Evolutionary conservation across 1,140 invertebrate genomes (phyloP).

Genomic region (Cecropterus lyciades): DNA sequence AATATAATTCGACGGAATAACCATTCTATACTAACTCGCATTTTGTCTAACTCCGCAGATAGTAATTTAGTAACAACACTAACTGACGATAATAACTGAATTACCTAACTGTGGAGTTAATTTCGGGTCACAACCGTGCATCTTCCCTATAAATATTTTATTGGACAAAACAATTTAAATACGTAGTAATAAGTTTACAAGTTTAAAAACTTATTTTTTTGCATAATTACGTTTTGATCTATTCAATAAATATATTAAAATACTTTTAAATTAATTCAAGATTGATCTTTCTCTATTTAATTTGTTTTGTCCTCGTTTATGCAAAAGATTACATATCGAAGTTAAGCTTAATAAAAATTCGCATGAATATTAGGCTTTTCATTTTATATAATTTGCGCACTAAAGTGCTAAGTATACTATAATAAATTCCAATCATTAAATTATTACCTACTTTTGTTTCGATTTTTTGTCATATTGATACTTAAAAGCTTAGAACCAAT

Average conservation of each 20-base stretch:
- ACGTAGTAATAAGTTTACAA: too few species aligned
- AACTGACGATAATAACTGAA: too few species aligned
- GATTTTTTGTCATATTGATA: too few species aligned
- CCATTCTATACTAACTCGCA: constrained; percentile 6
- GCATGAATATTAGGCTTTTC: constrained; percentile 1
- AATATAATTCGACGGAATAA: constrained; percentile 52
- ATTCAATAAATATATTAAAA: too few species aligned
- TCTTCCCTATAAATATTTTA: constrained; percentile 9
- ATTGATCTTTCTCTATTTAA: too few species aligned
- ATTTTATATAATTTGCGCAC: not conserved
- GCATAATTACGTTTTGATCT: too few species aligned
- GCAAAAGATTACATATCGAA: not conserved
- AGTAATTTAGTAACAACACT: too few species aligned
- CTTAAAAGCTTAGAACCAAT: too few species aligned
- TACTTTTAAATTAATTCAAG: too few species aligned
- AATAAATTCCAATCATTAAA: constrained; percentile 5
- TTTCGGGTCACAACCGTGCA: constrained; percentile 29
- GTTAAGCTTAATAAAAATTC: not conserved
- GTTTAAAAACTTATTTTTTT: too few species aligned
- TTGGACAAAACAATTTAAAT: constrained; percentile 27
- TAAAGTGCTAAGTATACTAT: constrained; percentile 8
- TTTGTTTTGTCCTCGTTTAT: too few species aligned
- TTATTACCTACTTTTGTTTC: too few species aligned
- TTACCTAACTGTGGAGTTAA: not conserved
- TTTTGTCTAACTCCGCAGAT: not conserved